Conservation (phyloP, 2,888 invertebrate genomes). For the Idaea straminata region DNA sequence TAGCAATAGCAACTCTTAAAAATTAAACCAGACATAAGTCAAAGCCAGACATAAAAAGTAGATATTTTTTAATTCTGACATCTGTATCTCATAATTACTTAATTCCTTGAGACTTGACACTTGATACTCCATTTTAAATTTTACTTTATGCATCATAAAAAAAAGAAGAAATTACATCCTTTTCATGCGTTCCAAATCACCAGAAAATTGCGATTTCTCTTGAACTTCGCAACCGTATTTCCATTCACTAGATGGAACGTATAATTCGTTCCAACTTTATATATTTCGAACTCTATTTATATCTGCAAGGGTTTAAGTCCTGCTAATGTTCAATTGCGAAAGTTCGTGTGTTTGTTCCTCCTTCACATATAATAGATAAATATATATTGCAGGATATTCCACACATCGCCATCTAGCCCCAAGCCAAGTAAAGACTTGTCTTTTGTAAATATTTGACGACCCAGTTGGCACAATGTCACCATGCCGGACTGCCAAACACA, state of each 20-base stretch:
- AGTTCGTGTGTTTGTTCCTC: too few species aligned
- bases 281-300: conserved; percentile 13
- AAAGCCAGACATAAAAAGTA: background rate
- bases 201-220: conserved; percentile 4
- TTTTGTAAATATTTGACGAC: too few species aligned
- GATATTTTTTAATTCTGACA: background rate
- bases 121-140: background rate
- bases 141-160: background rate
- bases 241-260: conserved; percentile 15
- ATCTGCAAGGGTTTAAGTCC: conserved; percentile 11
- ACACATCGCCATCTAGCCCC: too few species aligned
- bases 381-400: too few species aligned
- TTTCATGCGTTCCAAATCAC: background rate
- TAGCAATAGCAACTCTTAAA: too few species aligned
- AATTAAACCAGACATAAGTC: background rate
- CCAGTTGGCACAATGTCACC: too few species aligned
- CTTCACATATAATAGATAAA: too few species aligned
- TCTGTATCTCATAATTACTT: background rate
- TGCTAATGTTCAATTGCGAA: too few species aligned
- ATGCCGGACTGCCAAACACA: too few species aligned
- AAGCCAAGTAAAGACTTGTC: too few species aligned
- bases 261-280: conserved; percentile 17
- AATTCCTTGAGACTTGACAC: background rate
- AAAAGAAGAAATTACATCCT: background rate
- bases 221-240: conserved; percentile 19